phyloP scores from a whole-genome alignment of 2,888 invertebrate species.

The Antheraea yamamai region DNA sequence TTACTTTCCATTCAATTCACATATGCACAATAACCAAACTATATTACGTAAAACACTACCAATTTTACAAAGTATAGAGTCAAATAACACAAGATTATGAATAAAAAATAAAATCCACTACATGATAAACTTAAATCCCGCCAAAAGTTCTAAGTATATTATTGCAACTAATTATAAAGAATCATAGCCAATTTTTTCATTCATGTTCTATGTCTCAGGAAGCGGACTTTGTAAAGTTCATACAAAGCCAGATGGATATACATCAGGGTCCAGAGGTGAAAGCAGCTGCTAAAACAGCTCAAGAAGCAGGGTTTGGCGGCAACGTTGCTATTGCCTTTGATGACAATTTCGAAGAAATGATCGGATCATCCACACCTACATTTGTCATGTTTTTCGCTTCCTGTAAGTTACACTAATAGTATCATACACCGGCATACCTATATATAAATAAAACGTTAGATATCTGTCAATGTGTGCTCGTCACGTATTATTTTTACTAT shows the following conservation, averaged over 20 bases:
- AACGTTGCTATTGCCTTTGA: constrained; percentile 81
- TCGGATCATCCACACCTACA: constrained; percentile 82
- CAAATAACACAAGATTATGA: too few species aligned
- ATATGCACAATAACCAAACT: too few species aligned
- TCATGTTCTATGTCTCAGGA: constrained; percentile 71
- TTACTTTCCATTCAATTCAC: too few species aligned
- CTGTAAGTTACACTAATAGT: constrained; percentile 71
- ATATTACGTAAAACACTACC: too few species aligned
- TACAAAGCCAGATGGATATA: constrained; percentile 64
- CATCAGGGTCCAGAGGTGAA: constrained; percentile 40
- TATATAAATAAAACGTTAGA: neutral
- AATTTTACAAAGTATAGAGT: too few species aligned
- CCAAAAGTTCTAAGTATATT: too few species aligned
- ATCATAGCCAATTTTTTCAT: neutral
- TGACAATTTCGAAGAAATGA: constrained; percentile 80
- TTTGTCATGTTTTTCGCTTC: constrained; percentile 91
- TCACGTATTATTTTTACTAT: too few species aligned
- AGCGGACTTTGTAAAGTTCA: constrained; percentile 85
- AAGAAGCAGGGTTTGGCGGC: constrained; percentile 68
- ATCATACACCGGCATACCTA: neutral
- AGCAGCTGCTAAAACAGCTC: constrained; percentile 38
- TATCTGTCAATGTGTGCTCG: too few species aligned
- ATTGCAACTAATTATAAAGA: neutral
- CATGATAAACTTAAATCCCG: too few species aligned
- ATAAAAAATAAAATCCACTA: too few species aligned